These are phyloP conservation scores for Tetragonula clypearis DNA, from an alignment of 1,140 invertebrate species.

Conservation along the genomic window DNA sequence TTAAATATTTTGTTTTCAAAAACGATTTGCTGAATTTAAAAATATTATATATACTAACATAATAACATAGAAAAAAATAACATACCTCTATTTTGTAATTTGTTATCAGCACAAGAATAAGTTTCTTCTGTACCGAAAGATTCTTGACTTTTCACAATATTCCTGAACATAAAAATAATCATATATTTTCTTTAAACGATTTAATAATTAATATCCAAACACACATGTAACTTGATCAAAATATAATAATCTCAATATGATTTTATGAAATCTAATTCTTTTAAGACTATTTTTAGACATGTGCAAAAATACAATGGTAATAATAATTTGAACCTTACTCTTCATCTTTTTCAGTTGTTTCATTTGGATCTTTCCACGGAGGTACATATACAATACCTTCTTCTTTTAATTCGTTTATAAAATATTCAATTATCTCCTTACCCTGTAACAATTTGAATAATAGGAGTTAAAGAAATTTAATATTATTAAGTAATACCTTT, in stretches of 20 bases:
- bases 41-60: not conserved
- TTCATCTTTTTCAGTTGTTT: slow-evolving; percentile 61
- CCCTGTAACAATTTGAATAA: slow-evolving; percentile 83
- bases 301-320: too few species aligned
- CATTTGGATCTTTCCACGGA: slow-evolving; percentile 81
- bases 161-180: slow-evolving; percentile 36
- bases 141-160: slow-evolving; percentile 62
- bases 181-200: not conserved
- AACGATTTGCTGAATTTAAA: not conserved
- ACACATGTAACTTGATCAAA: not conserved
- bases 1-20: not conserved
- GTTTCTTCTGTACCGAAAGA: slow-evolving; percentile 62
- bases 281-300: too few species aligned
- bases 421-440: slow-evolving; percentile 97
- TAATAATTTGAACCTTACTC: slow-evolving; percentile 62
- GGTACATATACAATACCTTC: slow-evolving; percentile 90
- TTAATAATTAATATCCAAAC: not conserved
- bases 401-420: slow-evolving; percentile 90
- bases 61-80: not conserved
- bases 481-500: slow-evolving; percentile 84
- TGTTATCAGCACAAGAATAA: slow-evolving; percentile 63
- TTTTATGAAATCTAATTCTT: too few species aligned
- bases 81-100: slow-evolving; percentile 74
- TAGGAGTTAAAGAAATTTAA: slow-evolving; percentile 25
- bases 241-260: too few species aligned